These are phyloP conservation scores for Actinia tenebrosa DNA, from an alignment of 64 coral and sea anemone genomes.

Conservation along the genomic window DNA sequence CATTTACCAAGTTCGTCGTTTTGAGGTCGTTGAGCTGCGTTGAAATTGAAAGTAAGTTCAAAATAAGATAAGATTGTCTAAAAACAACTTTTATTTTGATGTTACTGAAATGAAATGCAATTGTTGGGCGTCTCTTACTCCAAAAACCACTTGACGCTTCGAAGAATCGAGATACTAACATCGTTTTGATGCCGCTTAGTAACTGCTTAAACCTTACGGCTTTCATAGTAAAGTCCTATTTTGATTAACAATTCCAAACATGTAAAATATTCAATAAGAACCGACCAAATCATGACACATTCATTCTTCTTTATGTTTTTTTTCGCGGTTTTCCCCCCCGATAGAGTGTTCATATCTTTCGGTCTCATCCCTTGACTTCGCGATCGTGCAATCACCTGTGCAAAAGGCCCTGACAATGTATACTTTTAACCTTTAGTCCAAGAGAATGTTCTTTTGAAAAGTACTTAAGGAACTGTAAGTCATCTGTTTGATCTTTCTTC, in stretches of 20 bases:
- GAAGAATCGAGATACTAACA: not conserved
- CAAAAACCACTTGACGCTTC: not conserved
- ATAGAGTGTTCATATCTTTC: conserved; percentile 10
- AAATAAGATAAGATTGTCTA: not conserved
- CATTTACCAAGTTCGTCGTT: not conserved
- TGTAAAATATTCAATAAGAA: not conserved
- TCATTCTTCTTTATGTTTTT: not conserved
- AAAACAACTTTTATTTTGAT: not conserved
- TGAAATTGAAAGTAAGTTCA: not conserved
- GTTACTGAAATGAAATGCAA: not conserved
- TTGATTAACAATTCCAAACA: not conserved
- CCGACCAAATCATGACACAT: not conserved
- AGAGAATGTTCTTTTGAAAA: not conserved
- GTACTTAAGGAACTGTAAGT: not conserved
- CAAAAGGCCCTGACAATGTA: not conserved
- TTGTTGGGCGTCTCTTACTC: conserved; percentile 2
- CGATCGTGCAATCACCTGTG: not conserved
- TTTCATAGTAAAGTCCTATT: not conserved
- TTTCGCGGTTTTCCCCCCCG: not conserved
- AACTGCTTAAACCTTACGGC: not conserved
- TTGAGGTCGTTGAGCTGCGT: not conserved
- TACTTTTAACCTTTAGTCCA: not conserved
- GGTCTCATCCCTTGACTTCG: not conserved
- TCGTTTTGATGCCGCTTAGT: not conserved
- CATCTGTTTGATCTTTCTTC: not conserved